phyloP scores from a whole-genome alignment of 2,797 vertebrate genomes.

The Thunnus albacares region DNA sequence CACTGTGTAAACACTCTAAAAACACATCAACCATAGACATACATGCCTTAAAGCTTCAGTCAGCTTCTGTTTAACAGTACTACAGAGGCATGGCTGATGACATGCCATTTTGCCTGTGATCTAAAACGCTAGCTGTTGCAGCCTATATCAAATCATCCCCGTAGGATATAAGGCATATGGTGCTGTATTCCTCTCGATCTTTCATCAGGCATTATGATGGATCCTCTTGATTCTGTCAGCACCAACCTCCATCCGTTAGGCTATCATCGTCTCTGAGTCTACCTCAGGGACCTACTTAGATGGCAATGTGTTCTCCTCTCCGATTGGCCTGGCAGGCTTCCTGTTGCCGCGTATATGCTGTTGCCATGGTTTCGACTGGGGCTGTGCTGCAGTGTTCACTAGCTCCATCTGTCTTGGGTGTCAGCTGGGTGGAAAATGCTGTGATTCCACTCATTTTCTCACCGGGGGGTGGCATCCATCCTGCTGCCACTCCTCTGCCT shows the following conservation, averaged over 20 bases:
- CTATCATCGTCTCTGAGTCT: conserved; percentile 56
- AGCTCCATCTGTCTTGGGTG: conserved; percentile 81
- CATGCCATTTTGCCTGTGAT: conserved; percentile 60
- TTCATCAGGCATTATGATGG: conserved; percentile 34
- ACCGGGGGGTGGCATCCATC: conserved; percentile 68
- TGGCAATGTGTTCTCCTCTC: conserved; percentile 46
- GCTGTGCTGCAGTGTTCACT: conserved; percentile 66
- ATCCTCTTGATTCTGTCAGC: conserved; percentile 46
- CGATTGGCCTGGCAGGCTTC: conserved; percentile 75
- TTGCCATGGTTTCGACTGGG: conserved; percentile 79
- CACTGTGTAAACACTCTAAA: conserved; percentile 41
- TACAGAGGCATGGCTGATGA: conserved; percentile 49
- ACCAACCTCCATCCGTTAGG: conserved; percentile 54
- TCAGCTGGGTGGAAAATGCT: conserved; percentile 76
- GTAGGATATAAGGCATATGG: conserved; percentile 51
- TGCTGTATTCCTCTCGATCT: conserved; percentile 36
- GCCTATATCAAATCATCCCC: conserved; percentile 48
- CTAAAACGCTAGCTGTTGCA: conserved; percentile 47
- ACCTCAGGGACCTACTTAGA: conserved; percentile 67
- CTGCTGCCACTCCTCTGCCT: conserved; percentile 65
- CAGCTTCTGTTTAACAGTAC: conserved; percentile 52
- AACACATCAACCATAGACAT: conserved; percentile 37
- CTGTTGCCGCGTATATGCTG: conserved; percentile 67
- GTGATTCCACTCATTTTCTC: conserved; percentile 79
- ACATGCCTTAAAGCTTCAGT: conserved; percentile 51